Base-by-base conservation (phyloP, 1,140 invertebrate species). In the Hyles vespertilio region DNA sequence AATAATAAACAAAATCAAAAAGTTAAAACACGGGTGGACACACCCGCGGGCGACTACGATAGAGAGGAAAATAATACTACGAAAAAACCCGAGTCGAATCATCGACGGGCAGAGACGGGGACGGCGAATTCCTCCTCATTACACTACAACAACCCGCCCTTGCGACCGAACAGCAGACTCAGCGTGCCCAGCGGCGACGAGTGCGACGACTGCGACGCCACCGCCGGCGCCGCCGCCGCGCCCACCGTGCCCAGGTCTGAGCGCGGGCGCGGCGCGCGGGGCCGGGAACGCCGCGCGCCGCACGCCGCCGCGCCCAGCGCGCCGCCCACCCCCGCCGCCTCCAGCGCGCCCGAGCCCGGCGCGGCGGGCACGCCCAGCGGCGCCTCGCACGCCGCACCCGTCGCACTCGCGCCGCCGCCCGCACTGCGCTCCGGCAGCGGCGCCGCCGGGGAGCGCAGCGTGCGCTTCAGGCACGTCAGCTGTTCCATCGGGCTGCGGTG, bases 141-240 rank as follows among this genome's bases (percentile, higher is more conserved):
- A 33, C 10, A 58, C 65, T 69, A 96, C 64, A 96, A 91, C 65
- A 95, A 90, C 10, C 95, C 95, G 49, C 95, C 95, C 76, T 96
- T 96, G 56, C 95, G 90, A 34, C 95, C 95, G 81, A 96, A 96
- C 8, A 96, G 89, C 66, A 96, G 89, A 88, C 94, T 95, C 3
- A 80, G 67, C 74, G 87, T 95, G 55, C 95, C 95, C 10, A 95
- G 89, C 1, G 94, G 92, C 10, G 93, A 93, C 4, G 76, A 64
- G 58, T 75, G 65, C 0, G 82, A 58, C 3, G 89, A 22, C 36
- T 8, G 36, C 36, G 36, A 77, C 3, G 84, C 81, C 61, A 89
- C 85, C 53, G 89, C 89, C 5, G 89, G 84, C 32, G 81, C 75
- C 3, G 81, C 66, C 74, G 87, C 61, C 3, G 11, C 72, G n/a